A percentile compares a stretch with the other conserved stretches of the same genome.
phyloP scores from a whole-genome alignment of 2,113 vertebrate genomes.

The Pampusana beccarii region DNA sequence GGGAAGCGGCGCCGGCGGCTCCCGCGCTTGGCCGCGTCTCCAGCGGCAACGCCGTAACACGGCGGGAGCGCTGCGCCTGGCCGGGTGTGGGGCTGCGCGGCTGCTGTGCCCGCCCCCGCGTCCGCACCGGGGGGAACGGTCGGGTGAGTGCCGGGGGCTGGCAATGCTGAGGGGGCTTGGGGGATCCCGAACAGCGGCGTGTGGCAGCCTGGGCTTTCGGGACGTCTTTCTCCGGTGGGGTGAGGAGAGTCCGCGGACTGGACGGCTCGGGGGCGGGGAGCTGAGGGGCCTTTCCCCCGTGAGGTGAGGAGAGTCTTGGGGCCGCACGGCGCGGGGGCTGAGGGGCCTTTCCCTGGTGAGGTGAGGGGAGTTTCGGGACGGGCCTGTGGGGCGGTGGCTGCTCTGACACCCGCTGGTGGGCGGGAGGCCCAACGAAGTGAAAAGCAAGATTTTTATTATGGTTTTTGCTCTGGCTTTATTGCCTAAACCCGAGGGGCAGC shows the following conservation, averaged over 20 bases:
- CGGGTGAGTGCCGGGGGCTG: not conserved
- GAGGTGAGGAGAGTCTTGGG: not conserved
- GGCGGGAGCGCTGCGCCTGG: too few relatives aligned
- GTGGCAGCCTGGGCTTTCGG: rapidly evolving
- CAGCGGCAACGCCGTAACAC: not conserved
- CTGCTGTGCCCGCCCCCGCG: too few relatives aligned
- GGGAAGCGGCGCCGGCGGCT: not conserved
- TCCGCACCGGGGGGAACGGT: too few relatives aligned
- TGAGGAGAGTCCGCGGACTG: too few relatives aligned
- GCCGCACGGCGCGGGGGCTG: not conserved
- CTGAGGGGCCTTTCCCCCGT: not conserved
- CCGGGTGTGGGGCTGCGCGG: not conserved
- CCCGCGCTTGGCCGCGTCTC: not conserved
- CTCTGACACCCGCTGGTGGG: not conserved
- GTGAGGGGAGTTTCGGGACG: not conserved
- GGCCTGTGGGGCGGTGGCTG: not conserved
- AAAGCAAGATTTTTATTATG: rapidly evolving
- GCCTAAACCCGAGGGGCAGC: not conserved
- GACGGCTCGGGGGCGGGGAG: not conserved
- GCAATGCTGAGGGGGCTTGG: not conserved
- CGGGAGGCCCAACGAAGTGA: not conserved
- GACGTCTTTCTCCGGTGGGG: not conserved
- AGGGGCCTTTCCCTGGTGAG: not conserved
- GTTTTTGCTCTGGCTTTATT: rapidly evolving
- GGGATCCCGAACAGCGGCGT: rapidly evolving